These are phyloP conservation scores for Didymodactylos carnosus DNA, from an alignment of 2,888 invertebrate genomes.

Conservation along the genomic window DNA sequence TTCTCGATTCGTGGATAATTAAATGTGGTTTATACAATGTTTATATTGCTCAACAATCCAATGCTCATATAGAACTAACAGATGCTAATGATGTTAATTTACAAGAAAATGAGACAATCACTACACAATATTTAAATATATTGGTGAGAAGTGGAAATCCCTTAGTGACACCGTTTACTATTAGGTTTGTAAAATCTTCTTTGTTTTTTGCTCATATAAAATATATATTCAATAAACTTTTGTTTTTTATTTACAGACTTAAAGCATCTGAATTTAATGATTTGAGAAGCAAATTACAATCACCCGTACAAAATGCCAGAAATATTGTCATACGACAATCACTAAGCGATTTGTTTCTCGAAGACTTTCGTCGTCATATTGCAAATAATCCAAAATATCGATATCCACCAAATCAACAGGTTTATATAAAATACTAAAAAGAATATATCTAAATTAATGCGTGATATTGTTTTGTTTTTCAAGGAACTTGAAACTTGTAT, in stretches of 20 bases:
- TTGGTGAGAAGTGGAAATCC: not conserved
- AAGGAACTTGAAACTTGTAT: conserved; percentile 62
- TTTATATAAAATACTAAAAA: conserved; percentile 16
- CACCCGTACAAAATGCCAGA: conserved; percentile 48
- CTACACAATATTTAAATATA: not conserved
- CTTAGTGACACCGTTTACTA: conserved; percentile 22
- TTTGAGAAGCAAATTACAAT: conserved; percentile 49
- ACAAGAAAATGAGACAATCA: not conserved
- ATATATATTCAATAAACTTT: not conserved
- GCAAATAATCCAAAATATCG: conserved; percentile 21
- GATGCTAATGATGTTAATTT: not conserved
- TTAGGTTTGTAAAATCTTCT: conserved; percentile 21
- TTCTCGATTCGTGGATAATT: conserved; percentile 66
- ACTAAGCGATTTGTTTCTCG: conserved; percentile 60
- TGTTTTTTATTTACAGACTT: conserved; percentile 29
- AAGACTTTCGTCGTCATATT: conserved; percentile 54
- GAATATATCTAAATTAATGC: conserved; percentile 19
- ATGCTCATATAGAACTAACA: not conserved
- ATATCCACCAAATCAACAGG: conserved; percentile 17
- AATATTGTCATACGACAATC: conserved; percentile 55
- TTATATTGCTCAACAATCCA: conserved; percentile 51
- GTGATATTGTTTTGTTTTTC: conserved; percentile 15
- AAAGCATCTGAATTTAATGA: conserved; percentile 59
- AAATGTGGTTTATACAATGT: conserved; percentile 56
- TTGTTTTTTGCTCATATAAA: conserved; percentile 6